phyloP scores from a whole-genome alignment of 2,888 invertebrate genomes.

The Aphodius granarius region DNA sequence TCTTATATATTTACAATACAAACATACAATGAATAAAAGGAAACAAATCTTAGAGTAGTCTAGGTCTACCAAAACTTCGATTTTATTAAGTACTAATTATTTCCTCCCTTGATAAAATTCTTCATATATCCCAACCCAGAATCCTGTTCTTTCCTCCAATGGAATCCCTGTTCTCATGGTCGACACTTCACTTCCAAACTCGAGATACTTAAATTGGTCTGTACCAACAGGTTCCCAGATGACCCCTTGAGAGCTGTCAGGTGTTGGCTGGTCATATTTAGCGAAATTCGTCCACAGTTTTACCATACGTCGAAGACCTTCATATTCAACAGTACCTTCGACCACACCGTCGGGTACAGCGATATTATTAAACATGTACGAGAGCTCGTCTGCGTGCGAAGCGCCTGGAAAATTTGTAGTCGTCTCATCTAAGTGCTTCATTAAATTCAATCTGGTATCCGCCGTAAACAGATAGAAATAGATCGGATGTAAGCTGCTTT shows the following conservation, averaged over 20 bases:
- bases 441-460: conserved; percentile 14
- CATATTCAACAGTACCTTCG: conserved; percentile 14
- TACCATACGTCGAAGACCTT: conserved; percentile 8
- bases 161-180: not conserved
- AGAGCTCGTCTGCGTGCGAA: conserved; percentile 15
- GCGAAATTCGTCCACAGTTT: conserved; percentile 26
- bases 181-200: conserved; percentile 9
- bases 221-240: conserved; percentile 6
- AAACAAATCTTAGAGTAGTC: too few relatives aligned
- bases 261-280: conserved; percentile 18
- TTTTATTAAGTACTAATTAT: not conserved
- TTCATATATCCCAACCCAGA: conserved; percentile 17
- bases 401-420: conserved; percentile 16
- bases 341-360: not conserved
- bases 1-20: too few relatives aligned
- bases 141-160: not conserved
- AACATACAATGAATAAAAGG: too few relatives aligned
- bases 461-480: conserved; percentile 20
- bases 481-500: not conserved
- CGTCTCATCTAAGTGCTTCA: not conserved
- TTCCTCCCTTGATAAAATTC: conserved; percentile 7
- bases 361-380: conserved; percentile 10
- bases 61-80: too few relatives aligned
- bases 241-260: not conserved
- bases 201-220: conserved; percentile 16